Evolutionary conservation across 2,113 vertebrate genomes (phyloP), one percentile per base, ranked within the genome.

Genomic region (Hydrolagus affinis): DNA sequence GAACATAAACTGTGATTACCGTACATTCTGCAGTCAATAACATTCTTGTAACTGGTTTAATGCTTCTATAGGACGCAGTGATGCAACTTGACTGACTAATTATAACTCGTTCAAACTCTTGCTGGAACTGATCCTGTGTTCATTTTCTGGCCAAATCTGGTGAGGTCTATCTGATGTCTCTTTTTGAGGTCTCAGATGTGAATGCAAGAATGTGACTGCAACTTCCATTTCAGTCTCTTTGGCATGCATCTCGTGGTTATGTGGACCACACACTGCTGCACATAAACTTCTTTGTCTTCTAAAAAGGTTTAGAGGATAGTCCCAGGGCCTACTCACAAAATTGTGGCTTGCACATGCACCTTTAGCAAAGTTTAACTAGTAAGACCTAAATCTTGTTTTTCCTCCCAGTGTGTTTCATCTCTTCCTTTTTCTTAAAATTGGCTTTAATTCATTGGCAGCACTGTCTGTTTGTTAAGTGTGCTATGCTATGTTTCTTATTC

Each of bases 181-280:
- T 66, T 66, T 64, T n/a, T n/a, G n/a, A n/a, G n/a, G n/a, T n/a
- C n/a, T n/a, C n/a, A n/a, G n/a, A n/a, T n/a, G n/a, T n/a, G n/a
- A n/a, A n/a, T n/a, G 15, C 19, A 3, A 32, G 76, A 80, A 76
- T 2, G 44, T 76, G 23, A 60, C 59, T 80, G 62, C 44, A 80
- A 78, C 57, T 57, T 77, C n/a, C 56, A 76, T 59, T 60, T 14
- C 10, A 77, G 44, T 78, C 76, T 78, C 44, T 23, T 15, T 78
- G n/a, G 57, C 76, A 60, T 60, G 21, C 60, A 28, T 17, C n/a
- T 64, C 4, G 60, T 68, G 62, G 19, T 83, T 83, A 78, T 78
- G 76, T 78, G 59, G 78, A 83, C 78, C 78, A 83, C 78, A 66
- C 78, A 83, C 62, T 83, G 62, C 60, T 83, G 8, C 62, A 28